A percentile compares a stretch with the other conserved stretches of the same genome.
These are phyloP conservation scores for Rugalucina vietnamica DNA, from an alignment of 2,888 invertebrate species.

Conservation along the genomic window DNA sequence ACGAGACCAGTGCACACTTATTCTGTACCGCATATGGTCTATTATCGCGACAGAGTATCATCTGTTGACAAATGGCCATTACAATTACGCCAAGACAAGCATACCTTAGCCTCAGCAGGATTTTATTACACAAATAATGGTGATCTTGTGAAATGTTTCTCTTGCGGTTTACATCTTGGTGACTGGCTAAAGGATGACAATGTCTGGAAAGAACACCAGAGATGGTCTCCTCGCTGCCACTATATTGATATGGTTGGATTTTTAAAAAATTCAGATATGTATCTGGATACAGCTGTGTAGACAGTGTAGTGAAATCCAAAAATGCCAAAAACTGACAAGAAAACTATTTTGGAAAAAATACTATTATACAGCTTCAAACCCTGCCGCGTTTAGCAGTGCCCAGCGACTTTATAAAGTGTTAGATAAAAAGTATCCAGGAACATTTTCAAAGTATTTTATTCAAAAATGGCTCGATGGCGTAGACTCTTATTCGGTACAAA, in stretches of 20 bases:
- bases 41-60: not conserved
- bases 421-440: no score
- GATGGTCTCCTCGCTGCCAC: not conserved
- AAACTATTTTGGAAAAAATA: no score
- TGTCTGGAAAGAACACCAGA: not conserved
- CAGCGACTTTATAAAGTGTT: no score
- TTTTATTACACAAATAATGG: not conserved
- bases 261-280: not conserved
- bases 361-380: no score
- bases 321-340: no score
- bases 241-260: not conserved
- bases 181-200: not conserved
- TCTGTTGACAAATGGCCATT: not conserved
- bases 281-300: no score
- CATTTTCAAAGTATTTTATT: no score
- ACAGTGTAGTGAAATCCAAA: no score
- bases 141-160: not conserved
- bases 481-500: no score
- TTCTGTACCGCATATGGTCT: not conserved
- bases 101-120: not conserved
- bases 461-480: no score
- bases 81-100: not conserved
- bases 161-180: not conserved
- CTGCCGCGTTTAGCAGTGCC: no score
- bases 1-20: not conserved